Conservation (phyloP, 1,140 invertebrate species). For the Venustaconcha ellipsiformis region DNA sequence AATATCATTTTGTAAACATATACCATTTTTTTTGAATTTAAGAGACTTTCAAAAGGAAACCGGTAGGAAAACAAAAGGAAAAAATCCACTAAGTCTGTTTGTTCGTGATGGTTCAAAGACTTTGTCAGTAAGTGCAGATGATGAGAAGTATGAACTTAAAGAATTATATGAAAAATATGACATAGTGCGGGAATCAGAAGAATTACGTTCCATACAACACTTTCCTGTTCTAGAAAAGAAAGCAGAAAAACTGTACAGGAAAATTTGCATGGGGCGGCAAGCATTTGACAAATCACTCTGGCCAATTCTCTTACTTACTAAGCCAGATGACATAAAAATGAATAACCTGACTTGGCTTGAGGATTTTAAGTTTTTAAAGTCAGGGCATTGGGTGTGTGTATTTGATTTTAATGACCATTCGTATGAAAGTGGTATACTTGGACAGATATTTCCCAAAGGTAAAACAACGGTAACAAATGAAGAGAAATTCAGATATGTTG, state of each 20-base stretch:
- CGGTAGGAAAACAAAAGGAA: background rate
- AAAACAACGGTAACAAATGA: slow-evolving; percentile 6
- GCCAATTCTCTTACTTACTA: slow-evolving; percentile 12
- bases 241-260: slow-evolving; percentile 4
- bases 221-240: background rate
- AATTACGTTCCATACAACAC: background rate
- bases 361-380: slow-evolving; percentile 14
- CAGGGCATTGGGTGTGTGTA: slow-evolving; percentile 1
- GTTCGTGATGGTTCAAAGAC: slow-evolving; percentile 11
- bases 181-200: background rate
- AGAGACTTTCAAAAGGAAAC: background rate
- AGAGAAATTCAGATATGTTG: slow-evolving; percentile 8
- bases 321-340: slow-evolving; percentile 19
- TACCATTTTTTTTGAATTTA: slow-evolving; percentile 16
- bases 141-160: slow-evolving; percentile 1
- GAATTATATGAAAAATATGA: background rate
- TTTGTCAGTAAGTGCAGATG: background rate
- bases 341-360: slow-evolving; percentile 1
- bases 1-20: slow-evolving; percentile 1
- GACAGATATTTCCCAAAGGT: slow-evolving; percentile 1
- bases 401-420: slow-evolving; percentile 30
- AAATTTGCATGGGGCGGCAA: slow-evolving; percentile 2
- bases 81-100: slow-evolving; percentile 5
- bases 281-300: slow-evolving; percentile 15
- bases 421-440: slow-evolving; percentile 14